Base-by-base conservation (phyloP, 2,113 vertebrate genomes). In the Scartelaos histophorus region DNA sequence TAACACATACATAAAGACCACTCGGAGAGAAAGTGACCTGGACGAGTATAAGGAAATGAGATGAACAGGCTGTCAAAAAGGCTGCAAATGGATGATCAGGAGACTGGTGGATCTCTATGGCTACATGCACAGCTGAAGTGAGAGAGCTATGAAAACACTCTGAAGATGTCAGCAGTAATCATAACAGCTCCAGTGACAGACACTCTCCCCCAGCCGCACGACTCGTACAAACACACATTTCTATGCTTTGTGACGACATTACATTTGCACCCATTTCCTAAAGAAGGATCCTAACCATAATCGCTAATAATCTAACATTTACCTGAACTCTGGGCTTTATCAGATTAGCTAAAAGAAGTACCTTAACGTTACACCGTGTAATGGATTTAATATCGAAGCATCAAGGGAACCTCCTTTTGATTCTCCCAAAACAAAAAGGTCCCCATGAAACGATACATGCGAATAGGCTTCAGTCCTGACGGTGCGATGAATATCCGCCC, bases 91-190 rank as follows among this genome's bases (percentile, higher is more conserved):
- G 38, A 60, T 15, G 75, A 45, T 60, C 58, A 9, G n/a, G 22
- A 4, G 34, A 25, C 56, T 62, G 71, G 58, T 21, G 67, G 69
- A 67, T 67, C 34, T 71, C 34, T 25, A 54, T 7, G 65, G 38
- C 65, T 51, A 43, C 56, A 57, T 11, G 65, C 65, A 47, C 38
- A 47, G n/a, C 7, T 4, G 4, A 38, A 54, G 49, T 60, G 73
- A 72, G 73, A 45, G 49, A 19, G 47, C 73, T 13, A 7, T 68
- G 38, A 35, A 60, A 58, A 66, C 60, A 61, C 76, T 79, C 46
- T 16, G 53, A 71, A 57, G 66, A 72, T 79, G 75, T 83, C 76
- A 77, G 69, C 35, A 73, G 67, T 35, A 57, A 75, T 79, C 81
- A 81, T 5, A 22, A 43, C 9, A n/a, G 12, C 16, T 13, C 17